These are phyloP conservation scores for Epirrhoe alternata DNA, from an alignment of 2,888 invertebrate genomes.

Conservation along the genomic window DNA sequence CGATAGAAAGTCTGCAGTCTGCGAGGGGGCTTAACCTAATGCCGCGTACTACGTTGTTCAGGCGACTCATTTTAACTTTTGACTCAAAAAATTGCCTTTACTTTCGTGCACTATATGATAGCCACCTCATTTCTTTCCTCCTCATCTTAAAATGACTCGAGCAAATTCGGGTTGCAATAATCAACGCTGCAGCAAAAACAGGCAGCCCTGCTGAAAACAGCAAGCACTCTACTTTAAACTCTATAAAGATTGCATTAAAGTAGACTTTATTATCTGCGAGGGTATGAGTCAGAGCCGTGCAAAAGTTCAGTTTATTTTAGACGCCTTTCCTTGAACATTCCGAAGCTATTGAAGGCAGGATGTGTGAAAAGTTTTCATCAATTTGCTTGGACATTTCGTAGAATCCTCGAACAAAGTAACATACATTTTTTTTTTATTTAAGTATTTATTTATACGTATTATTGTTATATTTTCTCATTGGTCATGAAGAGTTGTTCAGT, in stretches of 20 bases:
- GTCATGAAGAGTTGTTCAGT: no score
- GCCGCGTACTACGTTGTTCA: no score
- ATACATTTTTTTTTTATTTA: not conserved
- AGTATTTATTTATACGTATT: not conserved
- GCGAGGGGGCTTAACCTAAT: no score
- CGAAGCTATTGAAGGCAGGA: constrained; percentile 28
- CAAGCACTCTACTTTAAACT: constrained; percentile 43
- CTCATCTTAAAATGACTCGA: no score
- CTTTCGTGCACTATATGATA: no score
- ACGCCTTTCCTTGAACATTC: constrained; percentile 34
- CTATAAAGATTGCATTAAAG: constrained; percentile 39
- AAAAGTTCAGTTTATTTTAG: constrained; percentile 45
- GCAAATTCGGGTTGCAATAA: no score
- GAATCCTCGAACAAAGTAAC: not conserved
- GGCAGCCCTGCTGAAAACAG: constrained; percentile 44
- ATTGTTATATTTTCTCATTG: no score
- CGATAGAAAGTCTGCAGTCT: no score
- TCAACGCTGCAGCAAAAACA: constrained; percentile 10
- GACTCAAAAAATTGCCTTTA: no score
- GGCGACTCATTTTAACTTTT: no score
- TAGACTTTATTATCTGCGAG: constrained; percentile 41
- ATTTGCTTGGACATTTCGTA: constrained; percentile 4
- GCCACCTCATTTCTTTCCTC: no score
- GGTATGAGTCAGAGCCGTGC: constrained; percentile 46
- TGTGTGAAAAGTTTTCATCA: constrained; percentile 25